These are phyloP conservation scores for Nipponacmea schrenckii DNA, from an alignment of 2,888 invertebrate genomes.

Conservation along the genomic window DNA sequence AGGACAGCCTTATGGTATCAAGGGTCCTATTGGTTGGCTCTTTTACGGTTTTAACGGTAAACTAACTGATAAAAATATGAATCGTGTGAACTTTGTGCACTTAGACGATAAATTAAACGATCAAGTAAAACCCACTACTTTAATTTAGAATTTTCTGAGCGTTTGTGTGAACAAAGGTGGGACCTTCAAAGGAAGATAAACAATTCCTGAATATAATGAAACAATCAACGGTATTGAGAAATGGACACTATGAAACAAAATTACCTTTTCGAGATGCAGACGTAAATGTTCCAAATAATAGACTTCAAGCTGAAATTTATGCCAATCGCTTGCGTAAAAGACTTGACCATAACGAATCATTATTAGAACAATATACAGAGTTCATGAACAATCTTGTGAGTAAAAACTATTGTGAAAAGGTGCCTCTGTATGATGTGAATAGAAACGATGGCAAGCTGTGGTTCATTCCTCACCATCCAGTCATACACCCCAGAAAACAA, in stretches of 20 bases:
- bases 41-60: conserved; percentile 20
- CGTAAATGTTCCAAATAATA: conserved; percentile 16
- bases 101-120: conserved; percentile 82
- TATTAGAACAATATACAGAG: conserved; percentile 15
- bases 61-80: not conserved
- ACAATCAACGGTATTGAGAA: not conserved
- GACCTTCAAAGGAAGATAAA: conserved; percentile 79
- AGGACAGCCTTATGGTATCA: conserved; percentile 25
- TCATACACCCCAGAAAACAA: not conserved
- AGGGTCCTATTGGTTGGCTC: conserved; percentile 23
- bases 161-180: conserved; percentile 79
- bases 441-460: conserved; percentile 6
- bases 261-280: conserved; percentile 20
- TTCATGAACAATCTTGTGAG: conserved; percentile 21
- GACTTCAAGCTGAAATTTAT: not conserved
- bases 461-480: conserved; percentile 21
- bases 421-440: conserved; percentile 6
- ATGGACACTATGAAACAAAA: conserved; percentile 21
- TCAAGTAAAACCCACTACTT: conserved; percentile 77
- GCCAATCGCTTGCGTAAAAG: conserved; percentile 7
- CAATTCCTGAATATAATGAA: conserved; percentile 13
- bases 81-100: conserved; percentile 8
- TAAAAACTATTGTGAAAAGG: conserved; percentile 25
- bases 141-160: conserved; percentile 18
- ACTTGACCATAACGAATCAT: conserved; percentile 11